phyloP scores from a whole-genome alignment of 2,113 vertebrate genomes.

The Hippocampus zosterae region DNA sequence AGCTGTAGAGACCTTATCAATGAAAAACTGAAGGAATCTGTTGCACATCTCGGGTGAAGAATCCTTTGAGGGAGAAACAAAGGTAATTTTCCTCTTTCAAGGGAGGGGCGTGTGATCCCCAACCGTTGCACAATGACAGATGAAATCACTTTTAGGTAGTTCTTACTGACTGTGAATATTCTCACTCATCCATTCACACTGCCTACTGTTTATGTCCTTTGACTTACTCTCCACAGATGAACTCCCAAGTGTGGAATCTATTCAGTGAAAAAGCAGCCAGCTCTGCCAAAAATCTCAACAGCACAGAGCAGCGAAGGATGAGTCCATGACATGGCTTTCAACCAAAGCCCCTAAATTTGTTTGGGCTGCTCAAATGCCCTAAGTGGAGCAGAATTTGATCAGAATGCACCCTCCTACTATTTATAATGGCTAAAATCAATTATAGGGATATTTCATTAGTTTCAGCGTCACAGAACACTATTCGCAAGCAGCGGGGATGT shows the following conservation, averaged over 20 bases:
- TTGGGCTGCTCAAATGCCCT: slow-evolving; percentile 60
- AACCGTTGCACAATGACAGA: background rate
- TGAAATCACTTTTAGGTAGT: slow-evolving; percentile 6
- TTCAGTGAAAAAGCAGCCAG: slow-evolving; percentile 50
- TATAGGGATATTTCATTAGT: slow-evolving; percentile 60
- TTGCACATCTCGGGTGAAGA: too few relatives aligned
- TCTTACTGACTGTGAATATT: background rate
- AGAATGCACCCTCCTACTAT: slow-evolving; percentile 59
- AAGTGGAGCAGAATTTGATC: slow-evolving; percentile 70
- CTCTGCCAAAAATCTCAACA: slow-evolving; percentile 58
- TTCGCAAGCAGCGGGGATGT: slow-evolving; percentile 8
- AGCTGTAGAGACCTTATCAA: too few relatives aligned
- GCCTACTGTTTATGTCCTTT: slow-evolving; percentile 28
- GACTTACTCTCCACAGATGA: slow-evolving; percentile 31
- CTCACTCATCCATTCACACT: slow-evolving; percentile 1
- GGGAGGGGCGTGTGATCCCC: background rate
- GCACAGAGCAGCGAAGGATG: slow-evolving; percentile 24
- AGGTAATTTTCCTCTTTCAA: background rate
- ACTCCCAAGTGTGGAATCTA: slow-evolving; percentile 44
- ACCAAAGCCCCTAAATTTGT: slow-evolving; percentile 66
- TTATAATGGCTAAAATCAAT: slow-evolving; percentile 67
- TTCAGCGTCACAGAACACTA: slow-evolving; percentile 47
- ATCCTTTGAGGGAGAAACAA: background rate
- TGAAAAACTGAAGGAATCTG: too few relatives aligned
- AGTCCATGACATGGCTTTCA: slow-evolving; percentile 62